phyloP scores from a whole-genome alignment of 2,113 vertebrate genomes.

The Platanista minor region DNA sequence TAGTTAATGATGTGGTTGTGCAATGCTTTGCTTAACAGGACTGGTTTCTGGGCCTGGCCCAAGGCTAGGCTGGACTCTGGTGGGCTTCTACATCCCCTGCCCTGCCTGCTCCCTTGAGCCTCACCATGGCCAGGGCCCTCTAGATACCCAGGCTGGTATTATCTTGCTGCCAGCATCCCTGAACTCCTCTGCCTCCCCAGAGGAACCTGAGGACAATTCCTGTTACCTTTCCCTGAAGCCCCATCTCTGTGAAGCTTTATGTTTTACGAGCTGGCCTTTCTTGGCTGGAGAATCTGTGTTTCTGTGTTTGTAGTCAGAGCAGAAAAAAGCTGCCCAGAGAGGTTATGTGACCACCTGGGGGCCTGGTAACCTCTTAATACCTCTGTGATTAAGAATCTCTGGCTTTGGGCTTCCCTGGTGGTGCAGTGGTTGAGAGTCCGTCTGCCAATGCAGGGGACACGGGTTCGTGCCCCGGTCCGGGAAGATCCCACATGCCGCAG shows the following conservation, averaged over 20 bases:
- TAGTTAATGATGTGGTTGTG: background rate
- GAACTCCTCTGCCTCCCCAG: background rate
- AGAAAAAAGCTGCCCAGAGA: background rate
- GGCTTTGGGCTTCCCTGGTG: too few species aligned
- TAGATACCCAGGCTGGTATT: background rate
- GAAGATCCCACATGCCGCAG: too few species aligned
- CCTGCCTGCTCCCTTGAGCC: background rate
- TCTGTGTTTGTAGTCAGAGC: background rate
- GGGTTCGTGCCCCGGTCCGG: too few species aligned
- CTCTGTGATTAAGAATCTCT: background rate
- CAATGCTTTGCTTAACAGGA: background rate
- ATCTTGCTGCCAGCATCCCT: background rate
- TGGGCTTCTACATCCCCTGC: rapidly evolving
- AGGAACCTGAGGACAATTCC: background rate
- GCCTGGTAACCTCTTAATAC: background rate
- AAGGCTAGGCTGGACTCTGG: background rate
- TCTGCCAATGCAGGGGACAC: too few species aligned
- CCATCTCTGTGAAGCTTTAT: background rate
- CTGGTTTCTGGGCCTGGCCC: background rate
- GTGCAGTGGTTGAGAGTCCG: too few species aligned
- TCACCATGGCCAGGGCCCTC: background rate
- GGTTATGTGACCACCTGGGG: background rate
- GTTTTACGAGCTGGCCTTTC: background rate
- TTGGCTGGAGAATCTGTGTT: background rate
- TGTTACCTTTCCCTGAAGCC: background rate